These are phyloP conservation scores for Eristalis intricaria DNA, from an alignment of 2,888 invertebrate species.

Conservation along the genomic window DNA sequence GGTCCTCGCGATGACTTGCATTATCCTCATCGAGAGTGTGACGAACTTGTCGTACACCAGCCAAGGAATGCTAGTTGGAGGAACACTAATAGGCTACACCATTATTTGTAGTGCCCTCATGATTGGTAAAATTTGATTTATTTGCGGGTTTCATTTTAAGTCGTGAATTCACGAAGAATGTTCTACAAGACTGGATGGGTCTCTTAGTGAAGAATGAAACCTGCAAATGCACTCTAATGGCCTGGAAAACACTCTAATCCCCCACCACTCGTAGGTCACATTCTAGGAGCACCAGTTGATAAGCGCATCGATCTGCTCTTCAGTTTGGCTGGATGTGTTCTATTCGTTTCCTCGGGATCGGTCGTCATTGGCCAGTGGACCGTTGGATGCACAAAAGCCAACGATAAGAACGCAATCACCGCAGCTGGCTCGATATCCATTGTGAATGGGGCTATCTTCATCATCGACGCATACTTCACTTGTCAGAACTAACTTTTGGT, in stretches of 20 bases:
- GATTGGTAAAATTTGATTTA: slow-evolving; percentile 75
- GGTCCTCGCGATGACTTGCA: slow-evolving; percentile 75
- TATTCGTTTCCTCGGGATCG: slow-evolving; percentile 76
- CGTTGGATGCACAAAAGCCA: slow-evolving; percentile 45
- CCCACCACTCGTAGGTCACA: slow-evolving; percentile 74
- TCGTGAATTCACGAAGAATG: no score
- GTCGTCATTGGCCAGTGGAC: slow-evolving; percentile 77
- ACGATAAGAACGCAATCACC: slow-evolving; percentile 74
- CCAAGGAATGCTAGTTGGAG: slow-evolving; percentile 77
- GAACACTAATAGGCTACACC: slow-evolving; percentile 76
- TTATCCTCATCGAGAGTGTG: slow-evolving; percentile 76
- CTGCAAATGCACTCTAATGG: neutral
- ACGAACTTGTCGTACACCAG: slow-evolving; percentile 75
- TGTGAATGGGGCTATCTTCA: slow-evolving; percentile 75
- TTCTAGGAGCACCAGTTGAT: slow-evolving; percentile 75
- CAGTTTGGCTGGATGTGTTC: slow-evolving; percentile 74
- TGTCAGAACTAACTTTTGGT: slow-evolving; percentile 72
- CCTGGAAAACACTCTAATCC: neutral
- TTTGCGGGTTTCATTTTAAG: no score
- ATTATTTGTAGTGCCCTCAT: slow-evolving; percentile 76
- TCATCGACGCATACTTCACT: slow-evolving; percentile 75
- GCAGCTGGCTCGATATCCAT: slow-evolving; percentile 75
- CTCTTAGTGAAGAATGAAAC: neutral
- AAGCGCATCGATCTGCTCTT: slow-evolving; percentile 77
- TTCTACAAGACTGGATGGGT: no score